Conservation (phyloP, 2,888 invertebrate genomes). For the Hypercompe scribonia region DNA sequence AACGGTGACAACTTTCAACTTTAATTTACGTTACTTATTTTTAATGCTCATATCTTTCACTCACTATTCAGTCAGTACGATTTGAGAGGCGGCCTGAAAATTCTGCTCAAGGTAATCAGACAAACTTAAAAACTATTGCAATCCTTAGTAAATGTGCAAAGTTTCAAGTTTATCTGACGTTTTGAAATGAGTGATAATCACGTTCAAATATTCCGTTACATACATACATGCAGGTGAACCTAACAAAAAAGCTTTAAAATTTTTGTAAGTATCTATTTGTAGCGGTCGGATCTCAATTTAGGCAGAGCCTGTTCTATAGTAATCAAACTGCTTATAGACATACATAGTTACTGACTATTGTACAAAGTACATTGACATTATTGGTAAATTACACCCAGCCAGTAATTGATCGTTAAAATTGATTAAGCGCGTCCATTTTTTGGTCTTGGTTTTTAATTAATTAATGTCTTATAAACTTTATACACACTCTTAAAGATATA, state of each 20-base stretch:
- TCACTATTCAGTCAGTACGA: neutral
- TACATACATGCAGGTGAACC: too few species aligned
- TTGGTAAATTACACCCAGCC: too few species aligned
- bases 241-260: too few species aligned
- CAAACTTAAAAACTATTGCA: neutral
- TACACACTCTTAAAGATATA: neutral
- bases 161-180: too few species aligned
- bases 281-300: too few species aligned
- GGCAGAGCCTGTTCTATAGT: neutral
- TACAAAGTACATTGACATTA: neutral
- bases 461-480: neutral
- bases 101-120: neutral
- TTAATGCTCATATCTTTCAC: neutral
- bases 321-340: neutral
- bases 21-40: neutral
- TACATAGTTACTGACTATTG: neutral
- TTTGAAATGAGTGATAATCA: too few species aligned
- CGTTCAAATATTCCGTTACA: too few species aligned
- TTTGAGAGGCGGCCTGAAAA: neutral
- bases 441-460: neutral
- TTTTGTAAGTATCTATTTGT: too few species aligned
- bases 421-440: neutral
- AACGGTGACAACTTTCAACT: neutral
- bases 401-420: neutral
- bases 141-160: too few species aligned